phyloP scores from a whole-genome alignment of 2,113 vertebrate genomes.

The Phylloscopus whistleri region DNA sequence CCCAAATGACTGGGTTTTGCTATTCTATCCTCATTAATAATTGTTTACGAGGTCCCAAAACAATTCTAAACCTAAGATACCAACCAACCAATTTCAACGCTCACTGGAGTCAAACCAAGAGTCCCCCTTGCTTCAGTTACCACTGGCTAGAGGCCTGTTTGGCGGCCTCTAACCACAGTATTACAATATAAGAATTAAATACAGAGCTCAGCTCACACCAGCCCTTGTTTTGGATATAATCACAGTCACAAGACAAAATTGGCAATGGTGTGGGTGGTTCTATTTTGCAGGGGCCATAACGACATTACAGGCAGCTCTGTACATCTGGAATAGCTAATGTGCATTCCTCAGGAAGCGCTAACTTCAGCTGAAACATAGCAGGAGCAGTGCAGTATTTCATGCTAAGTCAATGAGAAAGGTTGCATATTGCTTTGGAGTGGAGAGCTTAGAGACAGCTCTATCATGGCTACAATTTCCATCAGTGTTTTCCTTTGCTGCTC shows the following conservation, averaged over 20 bases:
- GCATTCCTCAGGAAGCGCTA: slow-evolving; percentile 22
- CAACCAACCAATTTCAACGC: background rate
- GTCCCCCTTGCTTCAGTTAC: background rate
- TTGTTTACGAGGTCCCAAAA: background rate
- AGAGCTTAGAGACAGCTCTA: background rate
- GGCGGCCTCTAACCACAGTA: slow-evolving; percentile 46
- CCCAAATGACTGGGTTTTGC: background rate
- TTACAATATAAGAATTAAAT: slow-evolving; percentile 63
- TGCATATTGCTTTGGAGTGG: background rate
- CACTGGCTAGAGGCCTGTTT: slow-evolving; percentile 15
- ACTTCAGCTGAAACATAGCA: slow-evolving; percentile 26
- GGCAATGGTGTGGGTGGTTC: slow-evolving; percentile 60
- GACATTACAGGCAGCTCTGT: background rate
- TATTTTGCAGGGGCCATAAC: slow-evolving; percentile 49
- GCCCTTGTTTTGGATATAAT: slow-evolving; percentile 58
- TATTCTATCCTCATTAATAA: slow-evolving; percentile 16
- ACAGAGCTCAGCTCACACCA: slow-evolving; percentile 37
- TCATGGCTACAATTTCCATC: background rate
- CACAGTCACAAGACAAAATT: slow-evolving; percentile 54
- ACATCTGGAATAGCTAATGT: slow-evolving; percentile 64
- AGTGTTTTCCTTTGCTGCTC: background rate
- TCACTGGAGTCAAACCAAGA: background rate
- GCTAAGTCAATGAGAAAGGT: background rate
- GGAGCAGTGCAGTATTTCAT: background rate
- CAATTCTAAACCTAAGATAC: background rate